phyloP scores from a whole-genome alignment of 2,888 invertebrate species.

The Aspidiotus rigidus region DNA sequence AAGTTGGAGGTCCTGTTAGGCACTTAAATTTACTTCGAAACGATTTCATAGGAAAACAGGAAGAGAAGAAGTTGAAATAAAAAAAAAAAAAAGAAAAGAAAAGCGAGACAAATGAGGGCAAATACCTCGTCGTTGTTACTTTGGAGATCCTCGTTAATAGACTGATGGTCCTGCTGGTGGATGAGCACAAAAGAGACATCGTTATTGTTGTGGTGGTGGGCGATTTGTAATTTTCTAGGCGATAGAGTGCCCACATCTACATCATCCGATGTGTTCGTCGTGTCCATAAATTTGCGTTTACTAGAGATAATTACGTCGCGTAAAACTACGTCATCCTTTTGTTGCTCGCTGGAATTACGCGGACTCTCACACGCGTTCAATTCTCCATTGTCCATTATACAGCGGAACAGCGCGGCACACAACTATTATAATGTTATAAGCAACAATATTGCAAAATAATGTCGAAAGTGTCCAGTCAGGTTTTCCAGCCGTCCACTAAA shows the following conservation, averaged over 20 bases:
- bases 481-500: constrained; percentile 27
- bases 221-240: constrained; percentile 41
- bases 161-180: constrained; percentile 40
- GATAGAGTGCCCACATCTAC: constrained; percentile 41
- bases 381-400: constrained; percentile 26
- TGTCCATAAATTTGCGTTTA: constrained; percentile 32
- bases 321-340: constrained; percentile 15
- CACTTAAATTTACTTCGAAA: too few relatives aligned
- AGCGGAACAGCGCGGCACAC: neutral
- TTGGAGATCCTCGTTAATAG: constrained; percentile 29
- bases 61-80: too few relatives aligned
- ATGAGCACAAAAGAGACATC: constrained; percentile 47
- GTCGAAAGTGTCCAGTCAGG: constrained; percentile 3
- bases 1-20: neutral
- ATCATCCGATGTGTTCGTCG: constrained; percentile 16
- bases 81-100: too few relatives aligned
- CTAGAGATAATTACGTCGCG: constrained; percentile 26
- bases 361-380: constrained; percentile 24
- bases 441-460: neutral
- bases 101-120: neutral
- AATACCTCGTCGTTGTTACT: constrained; percentile 28
- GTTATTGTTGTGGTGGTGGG: constrained; percentile 42
- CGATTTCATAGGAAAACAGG: too few relatives aligned
- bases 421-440: neutral
- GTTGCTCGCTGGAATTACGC: constrained; percentile 6